Evolutionary conservation across 2,888 invertebrate species (phyloP).

Genomic region (Lottia gigantea): DNA sequence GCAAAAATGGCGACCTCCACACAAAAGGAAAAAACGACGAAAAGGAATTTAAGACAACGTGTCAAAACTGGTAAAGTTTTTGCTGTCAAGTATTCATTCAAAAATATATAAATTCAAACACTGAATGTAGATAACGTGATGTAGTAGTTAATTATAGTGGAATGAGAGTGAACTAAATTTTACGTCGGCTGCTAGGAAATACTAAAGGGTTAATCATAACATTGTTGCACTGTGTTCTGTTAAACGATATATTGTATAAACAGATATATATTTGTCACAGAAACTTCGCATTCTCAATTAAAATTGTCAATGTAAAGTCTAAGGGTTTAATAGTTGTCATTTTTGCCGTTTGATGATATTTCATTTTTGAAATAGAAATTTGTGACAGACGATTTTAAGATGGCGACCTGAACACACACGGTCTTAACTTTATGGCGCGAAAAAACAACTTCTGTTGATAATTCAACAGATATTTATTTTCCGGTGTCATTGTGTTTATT

Average conservation of each 20-base stretch:
- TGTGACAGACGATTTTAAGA: conserved; percentile 38
- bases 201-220: conserved; percentile 5
- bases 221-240: conserved; percentile 1
- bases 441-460: background rate
- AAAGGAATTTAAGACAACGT: conserved; percentile 26
- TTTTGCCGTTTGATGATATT: background rate
- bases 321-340: no score
- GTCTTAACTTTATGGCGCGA: conserved; percentile 24
- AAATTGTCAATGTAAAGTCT: no score
- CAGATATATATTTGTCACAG: no score
- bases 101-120: background rate
- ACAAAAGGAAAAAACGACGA: conserved; percentile 32
- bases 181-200: conserved; percentile 24
- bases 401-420: conserved; percentile 28
- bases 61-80: conserved; percentile 12
- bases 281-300: no score
- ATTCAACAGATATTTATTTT: no score
- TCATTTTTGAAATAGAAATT: background rate
- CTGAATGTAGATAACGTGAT: background rate
- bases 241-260: no score
- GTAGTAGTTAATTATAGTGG: background rate
- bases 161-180: background rate
- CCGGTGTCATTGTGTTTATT: no score
- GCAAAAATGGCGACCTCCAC: conserved; percentile 38
- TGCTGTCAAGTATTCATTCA: background rate